Conservation (phyloP, 2,888 invertebrate species). For the Eilema sororculum region DNA sequence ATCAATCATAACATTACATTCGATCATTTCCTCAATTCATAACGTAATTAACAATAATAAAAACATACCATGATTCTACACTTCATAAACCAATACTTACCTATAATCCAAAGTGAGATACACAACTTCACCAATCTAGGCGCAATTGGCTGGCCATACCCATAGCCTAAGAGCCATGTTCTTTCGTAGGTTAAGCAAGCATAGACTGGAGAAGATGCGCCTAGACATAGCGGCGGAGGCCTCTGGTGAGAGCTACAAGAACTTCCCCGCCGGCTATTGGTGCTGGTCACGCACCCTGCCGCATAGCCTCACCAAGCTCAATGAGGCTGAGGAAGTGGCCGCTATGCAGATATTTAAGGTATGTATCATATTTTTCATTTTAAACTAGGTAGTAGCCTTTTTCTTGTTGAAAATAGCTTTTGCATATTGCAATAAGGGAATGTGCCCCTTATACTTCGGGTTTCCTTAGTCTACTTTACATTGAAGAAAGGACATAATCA, state of each 20-base stretch:
- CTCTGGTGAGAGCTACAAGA: conserved; percentile 94
- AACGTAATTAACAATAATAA: too few relatives aligned
- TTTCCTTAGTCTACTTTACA: too few relatives aligned
- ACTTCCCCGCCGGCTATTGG: conserved; percentile 95
- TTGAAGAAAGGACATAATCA: too few relatives aligned
- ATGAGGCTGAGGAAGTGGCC: conserved; percentile 94
- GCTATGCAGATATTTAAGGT: conserved; percentile 95
- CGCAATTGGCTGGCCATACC: conserved; percentile 13
- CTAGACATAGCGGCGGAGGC: conserved; percentile 86
- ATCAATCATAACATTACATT: not conserved
- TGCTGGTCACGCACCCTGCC: conserved; percentile 94
- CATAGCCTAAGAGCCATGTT: not conserved
- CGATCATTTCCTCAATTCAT: too few relatives aligned
- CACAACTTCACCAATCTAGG: not conserved
- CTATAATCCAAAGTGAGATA: not conserved
- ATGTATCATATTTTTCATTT: not conserved
- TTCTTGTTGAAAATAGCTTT: not conserved
- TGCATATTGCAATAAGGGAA: too few relatives aligned
- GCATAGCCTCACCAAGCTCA: conserved; percentile 94
- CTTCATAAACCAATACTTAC: not conserved
- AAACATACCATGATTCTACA: not conserved
- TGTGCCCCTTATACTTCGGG: too few relatives aligned
- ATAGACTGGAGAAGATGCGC: conserved; percentile 91
- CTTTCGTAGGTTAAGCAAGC: conserved; percentile 89
- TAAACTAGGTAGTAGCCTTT: not conserved